A percentile compares a stretch with the other conserved stretches of the same genome.
Evolutionary conservation across 2,797 vertebrate genomes (phyloP).

Genomic region (Anniella stebbinsi): DNA sequence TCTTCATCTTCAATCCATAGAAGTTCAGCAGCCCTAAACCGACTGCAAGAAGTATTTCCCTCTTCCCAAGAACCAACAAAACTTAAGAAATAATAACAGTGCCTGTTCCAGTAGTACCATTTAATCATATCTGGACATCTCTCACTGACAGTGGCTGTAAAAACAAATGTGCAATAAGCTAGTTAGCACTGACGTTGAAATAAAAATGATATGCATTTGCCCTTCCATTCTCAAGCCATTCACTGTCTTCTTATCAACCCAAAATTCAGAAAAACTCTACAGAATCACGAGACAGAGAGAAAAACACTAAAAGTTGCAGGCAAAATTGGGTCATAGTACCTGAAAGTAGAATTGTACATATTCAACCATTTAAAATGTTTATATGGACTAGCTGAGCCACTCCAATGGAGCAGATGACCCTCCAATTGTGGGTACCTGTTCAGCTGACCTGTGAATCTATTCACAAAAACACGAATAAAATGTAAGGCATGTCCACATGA

Average conservation of each 20-base stretch:
- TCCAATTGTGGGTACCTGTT: neutral
- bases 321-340: neutral
- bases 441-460: neutral
- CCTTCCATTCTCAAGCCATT: neutral
- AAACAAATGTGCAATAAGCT: neutral
- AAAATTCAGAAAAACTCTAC: neutral
- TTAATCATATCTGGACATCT: constrained; percentile 32
- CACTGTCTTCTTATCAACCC: neutral
- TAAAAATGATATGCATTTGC: neutral
- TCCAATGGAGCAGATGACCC: neutral
- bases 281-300: neutral
- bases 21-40: constrained; percentile 35
- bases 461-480: neutral
- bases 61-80: neutral
- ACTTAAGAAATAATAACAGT: constrained; percentile 34
- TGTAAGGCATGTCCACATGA: neutral
- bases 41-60: constrained; percentile 40
- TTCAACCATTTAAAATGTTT: neutral
- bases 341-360: neutral
- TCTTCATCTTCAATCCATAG: constrained; percentile 1
- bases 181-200: neutral
- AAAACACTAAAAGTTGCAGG: neutral
- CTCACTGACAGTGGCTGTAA: constrained; percentile 33
- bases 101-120: constrained; percentile 47
- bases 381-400: neutral